Evolutionary conservation across 2,113 vertebrate genomes (phyloP).

Genomic region (Varanus salvator): DNA sequence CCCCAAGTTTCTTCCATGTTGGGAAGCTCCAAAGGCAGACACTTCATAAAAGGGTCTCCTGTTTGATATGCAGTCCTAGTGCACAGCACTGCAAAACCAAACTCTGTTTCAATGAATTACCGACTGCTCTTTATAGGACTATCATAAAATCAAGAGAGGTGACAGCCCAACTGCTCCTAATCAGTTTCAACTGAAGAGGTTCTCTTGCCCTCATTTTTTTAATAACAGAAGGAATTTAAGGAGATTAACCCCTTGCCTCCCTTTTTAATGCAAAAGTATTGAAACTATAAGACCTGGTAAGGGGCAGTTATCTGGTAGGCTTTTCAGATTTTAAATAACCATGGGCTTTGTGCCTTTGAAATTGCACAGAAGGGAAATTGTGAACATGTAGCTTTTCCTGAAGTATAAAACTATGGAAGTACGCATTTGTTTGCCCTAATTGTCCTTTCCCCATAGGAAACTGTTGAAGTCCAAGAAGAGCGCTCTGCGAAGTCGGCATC

Average conservation of each 20-base stretch:
- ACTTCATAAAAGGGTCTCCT: rapidly evolving
- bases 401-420: background rate
- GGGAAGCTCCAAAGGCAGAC: rapidly evolving
- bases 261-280: rapidly evolving
- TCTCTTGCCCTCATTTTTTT: background rate
- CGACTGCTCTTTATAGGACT: background rate
- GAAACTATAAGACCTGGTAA: background rate
- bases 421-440: too few species aligned
- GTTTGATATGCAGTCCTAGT: background rate
- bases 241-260: background rate
- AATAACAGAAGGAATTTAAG: rapidly evolving
- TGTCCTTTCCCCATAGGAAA: background rate
- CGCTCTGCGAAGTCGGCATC: background rate
- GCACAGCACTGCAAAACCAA: background rate
- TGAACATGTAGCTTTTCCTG: background rate
- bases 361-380: background rate
- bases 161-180: slow-evolving; percentile 30
- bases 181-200: background rate
- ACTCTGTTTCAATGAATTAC: background rate
- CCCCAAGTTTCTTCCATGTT: background rate
- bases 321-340: background rate
- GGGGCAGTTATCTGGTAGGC: background rate
- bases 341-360: background rate
- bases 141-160: background rate
- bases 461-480: background rate